These are phyloP conservation scores for Dryadula phaetusa DNA, from an alignment of 2,888 invertebrate genomes.

Conservation along the genomic window DNA sequence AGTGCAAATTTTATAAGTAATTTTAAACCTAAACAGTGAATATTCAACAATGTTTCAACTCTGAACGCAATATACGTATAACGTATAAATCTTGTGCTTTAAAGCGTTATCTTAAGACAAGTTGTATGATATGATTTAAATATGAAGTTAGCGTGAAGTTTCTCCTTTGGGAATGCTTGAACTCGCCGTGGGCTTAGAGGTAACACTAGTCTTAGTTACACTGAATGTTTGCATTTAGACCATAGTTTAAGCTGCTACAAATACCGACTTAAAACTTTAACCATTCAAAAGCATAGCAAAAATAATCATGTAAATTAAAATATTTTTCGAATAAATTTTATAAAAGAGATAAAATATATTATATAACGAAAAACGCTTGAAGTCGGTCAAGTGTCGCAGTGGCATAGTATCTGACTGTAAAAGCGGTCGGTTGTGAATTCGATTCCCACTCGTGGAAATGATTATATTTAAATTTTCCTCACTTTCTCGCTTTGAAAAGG, in stretches of 20 bases:
- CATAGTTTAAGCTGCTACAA: conserved; percentile 8
- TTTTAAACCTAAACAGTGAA: background rate
- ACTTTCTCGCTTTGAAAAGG: no score
- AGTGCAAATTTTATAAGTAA: no score
- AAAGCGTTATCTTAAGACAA: conserved; percentile 35
- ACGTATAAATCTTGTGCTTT: conserved; percentile 38
- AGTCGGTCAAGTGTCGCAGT: no score
- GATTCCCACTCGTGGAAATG: no score
- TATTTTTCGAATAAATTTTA: background rate
- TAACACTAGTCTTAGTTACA: conserved; percentile 36
- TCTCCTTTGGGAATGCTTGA: conserved; percentile 38
- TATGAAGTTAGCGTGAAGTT: conserved; percentile 44
- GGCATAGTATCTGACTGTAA: no score
- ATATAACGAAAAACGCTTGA: no score
- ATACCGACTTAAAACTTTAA: conserved; percentile 19
- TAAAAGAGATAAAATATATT: background rate
- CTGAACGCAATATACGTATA: background rate
- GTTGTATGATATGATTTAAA: conserved; percentile 43
- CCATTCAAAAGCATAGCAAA: background rate
- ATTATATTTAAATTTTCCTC: no score
- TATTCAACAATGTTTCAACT: background rate
- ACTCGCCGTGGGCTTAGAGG: conserved; percentile 38
- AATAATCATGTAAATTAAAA: background rate
- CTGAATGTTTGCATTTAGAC: conserved; percentile 18
- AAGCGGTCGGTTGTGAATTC: no score